A percentile compares a stretch with the other conserved stretches of the same genome.
These are phyloP conservation scores for Temnothorax unifasciatus DNA, from an alignment of 2,888 invertebrate species.

Conservation along the genomic window DNA sequence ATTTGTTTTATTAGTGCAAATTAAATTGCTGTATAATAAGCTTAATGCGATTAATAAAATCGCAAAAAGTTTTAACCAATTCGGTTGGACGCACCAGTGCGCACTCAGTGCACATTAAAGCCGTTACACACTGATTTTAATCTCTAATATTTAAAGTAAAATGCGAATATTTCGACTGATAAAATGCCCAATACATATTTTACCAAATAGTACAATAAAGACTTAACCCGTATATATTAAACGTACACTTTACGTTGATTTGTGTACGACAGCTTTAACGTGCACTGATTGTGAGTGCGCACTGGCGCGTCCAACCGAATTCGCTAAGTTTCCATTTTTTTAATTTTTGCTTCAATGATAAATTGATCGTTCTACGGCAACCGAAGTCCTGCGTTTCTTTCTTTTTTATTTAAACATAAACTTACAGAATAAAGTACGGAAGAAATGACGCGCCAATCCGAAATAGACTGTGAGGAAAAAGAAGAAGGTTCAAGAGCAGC, in stretches of 20 bases:
- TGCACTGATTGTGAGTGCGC: no score
- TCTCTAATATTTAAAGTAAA: no score
- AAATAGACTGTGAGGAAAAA: background rate
- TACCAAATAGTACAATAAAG: no score
- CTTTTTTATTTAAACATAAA: background rate
- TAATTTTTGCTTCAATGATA: background rate
- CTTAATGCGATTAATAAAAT: conserved; percentile 16
- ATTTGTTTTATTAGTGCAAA: background rate
- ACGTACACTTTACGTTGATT: no score
- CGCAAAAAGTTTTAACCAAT: background rate
- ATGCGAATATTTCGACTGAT: no score
- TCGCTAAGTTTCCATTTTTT: background rate
- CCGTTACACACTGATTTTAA: no score
- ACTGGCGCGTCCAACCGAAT: no score
- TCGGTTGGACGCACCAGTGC: no score
- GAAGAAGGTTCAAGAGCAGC: background rate
- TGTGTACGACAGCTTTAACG: no score
- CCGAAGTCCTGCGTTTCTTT: background rate
- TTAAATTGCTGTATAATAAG: background rate
- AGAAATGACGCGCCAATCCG: background rate
- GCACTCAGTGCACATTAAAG: no score
- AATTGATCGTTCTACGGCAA: background rate
- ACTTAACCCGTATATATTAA: no score
- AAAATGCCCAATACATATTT: no score
- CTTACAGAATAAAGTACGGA: background rate